Percentiles rank a stretch among this genome's conserved stretches.
Evolutionary conservation across 1,140 invertebrate genomes (phyloP).

Genomic region (Eumaeus atala): DNA sequence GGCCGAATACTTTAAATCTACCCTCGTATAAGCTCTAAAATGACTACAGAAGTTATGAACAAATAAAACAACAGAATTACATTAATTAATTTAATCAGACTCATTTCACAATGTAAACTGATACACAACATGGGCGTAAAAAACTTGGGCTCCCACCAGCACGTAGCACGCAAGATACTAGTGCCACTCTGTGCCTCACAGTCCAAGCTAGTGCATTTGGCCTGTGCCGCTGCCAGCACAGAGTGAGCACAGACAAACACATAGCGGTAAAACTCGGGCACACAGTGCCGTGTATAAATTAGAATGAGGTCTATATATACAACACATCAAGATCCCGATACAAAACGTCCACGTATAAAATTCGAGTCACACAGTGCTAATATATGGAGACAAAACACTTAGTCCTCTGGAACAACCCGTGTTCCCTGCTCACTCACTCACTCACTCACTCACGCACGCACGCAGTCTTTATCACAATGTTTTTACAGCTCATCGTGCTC

Average conservation of each 20-base stretch:
- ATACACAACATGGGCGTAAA: slow-evolving; percentile 42
- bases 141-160: slow-evolving; percentile 8
- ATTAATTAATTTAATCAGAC: slow-evolving; percentile 71
- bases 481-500: slow-evolving; percentile 80
- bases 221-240: no score
- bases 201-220: no score
- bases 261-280: slow-evolving; percentile 26
- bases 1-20: no score
- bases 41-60: neutral
- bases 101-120: slow-evolving; percentile 69
- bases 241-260: no score
- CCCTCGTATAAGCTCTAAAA: no score
- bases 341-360: slow-evolving; percentile 20
- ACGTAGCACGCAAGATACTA: slow-evolving; percentile 26
- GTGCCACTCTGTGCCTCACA: neutral
- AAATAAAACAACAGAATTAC: slow-evolving; percentile 45
- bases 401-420: slow-evolving; percentile 5
- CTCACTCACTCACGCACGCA: slow-evolving; percentile 33
- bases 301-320: slow-evolving; percentile 37
- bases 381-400: slow-evolving; percentile 13
- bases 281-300: slow-evolving; percentile 50
- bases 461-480: slow-evolving; percentile 18
- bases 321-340: slow-evolving; percentile 31
- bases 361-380: slow-evolving; percentile 43
- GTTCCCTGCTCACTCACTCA: slow-evolving; percentile 29